These are phyloP conservation scores for Melitaea cinxia DNA, from an alignment of 1,140 invertebrate genomes.

Conservation along the genomic window DNA sequence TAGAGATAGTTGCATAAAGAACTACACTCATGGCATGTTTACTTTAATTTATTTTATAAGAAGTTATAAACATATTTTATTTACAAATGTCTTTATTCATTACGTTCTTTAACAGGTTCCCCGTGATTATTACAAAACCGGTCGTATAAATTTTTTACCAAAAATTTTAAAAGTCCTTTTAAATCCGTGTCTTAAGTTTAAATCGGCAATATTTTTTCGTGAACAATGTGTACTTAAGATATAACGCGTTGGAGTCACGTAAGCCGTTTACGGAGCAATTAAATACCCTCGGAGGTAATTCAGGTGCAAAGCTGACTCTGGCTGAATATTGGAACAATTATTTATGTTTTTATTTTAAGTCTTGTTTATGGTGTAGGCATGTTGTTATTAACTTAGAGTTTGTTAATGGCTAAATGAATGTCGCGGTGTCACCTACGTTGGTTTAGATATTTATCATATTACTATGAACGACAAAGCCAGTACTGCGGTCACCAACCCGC, in stretches of 20 bases:
- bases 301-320: background rate
- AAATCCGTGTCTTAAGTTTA: slow-evolving; percentile 7
- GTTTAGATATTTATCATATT: too few species aligned
- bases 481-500: too few species aligned
- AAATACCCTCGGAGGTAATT: background rate
- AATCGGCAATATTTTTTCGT: slow-evolving; percentile 18
- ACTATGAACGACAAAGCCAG: too few species aligned
- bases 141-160: background rate
- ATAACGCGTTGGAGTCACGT: slow-evolving; percentile 10
- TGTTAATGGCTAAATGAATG: too few species aligned
- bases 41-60: too few species aligned
- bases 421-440: too few species aligned
- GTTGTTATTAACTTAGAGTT: too few species aligned
- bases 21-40: too few species aligned
- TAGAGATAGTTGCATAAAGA: too few species aligned
- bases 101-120: background rate
- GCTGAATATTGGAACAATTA: background rate
- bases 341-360: background rate
- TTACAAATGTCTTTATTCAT: background rate
- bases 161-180: slow-evolving; percentile 7
- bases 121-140: background rate
- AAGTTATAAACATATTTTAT: too few species aligned
- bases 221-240: slow-evolving; percentile 11
- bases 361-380: background rate
- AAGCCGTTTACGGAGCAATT: slow-evolving; percentile 8